Conservation (phyloP, 2,888 invertebrate species). For the Stegophylla sp. region DNA sequence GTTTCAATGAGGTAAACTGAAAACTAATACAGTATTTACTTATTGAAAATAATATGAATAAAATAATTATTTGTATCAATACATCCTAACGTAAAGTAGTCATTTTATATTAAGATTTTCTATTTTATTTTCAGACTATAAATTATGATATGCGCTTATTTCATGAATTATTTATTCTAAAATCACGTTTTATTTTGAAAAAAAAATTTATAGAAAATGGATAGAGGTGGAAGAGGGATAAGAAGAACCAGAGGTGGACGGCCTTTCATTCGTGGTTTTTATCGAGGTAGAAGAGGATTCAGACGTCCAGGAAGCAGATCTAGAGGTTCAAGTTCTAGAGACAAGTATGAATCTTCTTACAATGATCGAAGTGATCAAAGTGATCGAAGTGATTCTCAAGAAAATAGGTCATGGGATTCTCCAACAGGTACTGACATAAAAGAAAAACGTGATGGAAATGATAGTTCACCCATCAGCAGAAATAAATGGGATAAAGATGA, state of each 20-base stretch:
- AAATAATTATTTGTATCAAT: too few relatives aligned
- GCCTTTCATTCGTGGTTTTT: conserved; percentile 50
- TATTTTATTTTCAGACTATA: too few relatives aligned
- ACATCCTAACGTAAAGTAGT: too few relatives aligned
- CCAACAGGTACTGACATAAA: conserved; percentile 5
- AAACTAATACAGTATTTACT: too few relatives aligned
- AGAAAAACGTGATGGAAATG: conserved; percentile 33
- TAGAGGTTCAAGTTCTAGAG: conserved; percentile 34
- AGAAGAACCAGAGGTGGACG: conserved; percentile 52
- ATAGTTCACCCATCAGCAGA: conserved; percentile 29
- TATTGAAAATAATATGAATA: too few relatives aligned
- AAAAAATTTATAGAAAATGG: conserved; percentile 20
- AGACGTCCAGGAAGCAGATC: conserved; percentile 31
- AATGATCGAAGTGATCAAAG: conserved; percentile 42
- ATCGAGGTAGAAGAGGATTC: conserved; percentile 46
- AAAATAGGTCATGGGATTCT: conserved; percentile 41
- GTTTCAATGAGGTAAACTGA: too few relatives aligned
- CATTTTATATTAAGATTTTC: too few relatives aligned
- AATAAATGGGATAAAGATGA: conserved; percentile 52
- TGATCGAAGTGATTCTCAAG: conserved; percentile 47
- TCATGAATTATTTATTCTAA: background rate
- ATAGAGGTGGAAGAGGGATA: conserved; percentile 43
- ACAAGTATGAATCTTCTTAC: conserved; percentile 40
- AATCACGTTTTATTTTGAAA: conserved; percentile 1
- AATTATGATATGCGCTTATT: background rate